phyloP scores from a whole-genome alignment of 2,888 invertebrate species.

The Malachius bipustulatus region DNA sequence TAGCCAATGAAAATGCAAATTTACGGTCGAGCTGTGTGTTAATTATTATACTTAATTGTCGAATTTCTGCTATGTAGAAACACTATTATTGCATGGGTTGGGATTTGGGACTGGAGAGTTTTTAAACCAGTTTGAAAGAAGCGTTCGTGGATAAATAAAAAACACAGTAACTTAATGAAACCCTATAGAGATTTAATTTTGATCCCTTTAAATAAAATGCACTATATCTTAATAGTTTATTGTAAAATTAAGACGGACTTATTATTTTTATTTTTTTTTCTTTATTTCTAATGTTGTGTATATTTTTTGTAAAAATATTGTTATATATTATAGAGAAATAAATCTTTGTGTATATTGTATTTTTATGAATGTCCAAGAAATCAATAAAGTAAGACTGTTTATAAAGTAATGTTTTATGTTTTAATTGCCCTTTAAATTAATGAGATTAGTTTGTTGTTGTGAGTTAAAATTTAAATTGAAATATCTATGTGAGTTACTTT shows the following conservation, averaged over 20 bases:
- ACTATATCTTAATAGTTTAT: no score
- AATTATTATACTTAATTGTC: no score
- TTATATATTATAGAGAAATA: slow-evolving; percentile 24
- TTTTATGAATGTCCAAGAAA: slow-evolving; percentile 31
- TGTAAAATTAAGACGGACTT: no score
- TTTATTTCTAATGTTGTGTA: slow-evolving; percentile 22
- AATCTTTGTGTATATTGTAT: slow-evolving; percentile 30
- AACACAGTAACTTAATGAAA: slow-evolving; percentile 1
- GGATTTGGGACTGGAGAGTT: no score
- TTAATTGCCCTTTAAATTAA: slow-evolving; percentile 10
- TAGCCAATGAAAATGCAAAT: slow-evolving; percentile 17
- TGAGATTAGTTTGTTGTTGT: no score
- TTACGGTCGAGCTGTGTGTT: slow-evolving; percentile 17
- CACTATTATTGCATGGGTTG: slow-evolving; percentile 2
- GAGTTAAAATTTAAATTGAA: no score
- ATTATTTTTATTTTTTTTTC: slow-evolving; percentile 8
- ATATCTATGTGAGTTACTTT: no score
- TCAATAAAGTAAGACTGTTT: slow-evolving; percentile 30
- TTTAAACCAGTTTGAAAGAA: slow-evolving; percentile 5
- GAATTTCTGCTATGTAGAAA: slow-evolving; percentile 16
- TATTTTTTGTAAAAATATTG: slow-evolving; percentile 26
- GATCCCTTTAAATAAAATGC: no score
- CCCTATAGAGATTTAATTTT: slow-evolving; percentile 5
- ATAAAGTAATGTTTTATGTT: slow-evolving; percentile 21
- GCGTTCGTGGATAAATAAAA: slow-evolving; percentile 5